Conservation (phyloP, 2,113 vertebrate genomes). For the Tympanuchus pallidicinctus region DNA sequence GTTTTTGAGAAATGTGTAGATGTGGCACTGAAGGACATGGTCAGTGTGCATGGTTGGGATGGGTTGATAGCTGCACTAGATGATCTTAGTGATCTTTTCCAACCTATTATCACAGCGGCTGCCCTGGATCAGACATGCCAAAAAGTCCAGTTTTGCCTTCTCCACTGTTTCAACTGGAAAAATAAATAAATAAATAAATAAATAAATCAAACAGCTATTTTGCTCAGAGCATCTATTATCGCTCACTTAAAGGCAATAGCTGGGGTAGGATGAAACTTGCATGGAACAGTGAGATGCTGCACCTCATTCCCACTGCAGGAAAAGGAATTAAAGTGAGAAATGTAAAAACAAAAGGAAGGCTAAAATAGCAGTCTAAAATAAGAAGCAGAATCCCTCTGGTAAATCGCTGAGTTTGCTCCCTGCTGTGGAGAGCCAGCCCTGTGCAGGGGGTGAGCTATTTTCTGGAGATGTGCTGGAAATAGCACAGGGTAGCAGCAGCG, state of each 20-base stretch:
- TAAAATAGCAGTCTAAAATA: conserved; percentile 62
- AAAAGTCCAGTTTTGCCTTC: not conserved
- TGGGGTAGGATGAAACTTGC: not conserved
- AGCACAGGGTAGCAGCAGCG: not conserved
- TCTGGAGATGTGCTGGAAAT: conserved; percentile 51
- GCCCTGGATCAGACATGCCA: not conserved
- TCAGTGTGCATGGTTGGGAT: too few species aligned
- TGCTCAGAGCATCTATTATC: not conserved
- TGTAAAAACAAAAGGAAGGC: conserved; percentile 35
- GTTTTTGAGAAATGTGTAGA: too few species aligned
- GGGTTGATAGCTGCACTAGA: too few species aligned
- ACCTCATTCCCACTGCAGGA: not conserved
- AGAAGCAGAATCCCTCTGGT: conserved; percentile 68
- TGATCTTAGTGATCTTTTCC: too few species aligned
- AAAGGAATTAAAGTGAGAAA: conserved; percentile 48
- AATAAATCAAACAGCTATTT: not conserved
- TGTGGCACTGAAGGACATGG: too few species aligned
- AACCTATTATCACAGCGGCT: not conserved
- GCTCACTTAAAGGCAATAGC: not conserved
- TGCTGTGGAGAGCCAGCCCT: not conserved
- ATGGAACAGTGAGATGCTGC: fast-evolving
- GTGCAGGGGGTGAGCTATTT: conserved; percentile 4
- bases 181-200: not conserved
- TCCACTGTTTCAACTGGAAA: not conserved
- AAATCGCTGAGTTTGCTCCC: conserved; percentile 42